Base-by-base conservation (phyloP, 2,888 invertebrate genomes). In the Caenorhabditis wallacei region DNA sequence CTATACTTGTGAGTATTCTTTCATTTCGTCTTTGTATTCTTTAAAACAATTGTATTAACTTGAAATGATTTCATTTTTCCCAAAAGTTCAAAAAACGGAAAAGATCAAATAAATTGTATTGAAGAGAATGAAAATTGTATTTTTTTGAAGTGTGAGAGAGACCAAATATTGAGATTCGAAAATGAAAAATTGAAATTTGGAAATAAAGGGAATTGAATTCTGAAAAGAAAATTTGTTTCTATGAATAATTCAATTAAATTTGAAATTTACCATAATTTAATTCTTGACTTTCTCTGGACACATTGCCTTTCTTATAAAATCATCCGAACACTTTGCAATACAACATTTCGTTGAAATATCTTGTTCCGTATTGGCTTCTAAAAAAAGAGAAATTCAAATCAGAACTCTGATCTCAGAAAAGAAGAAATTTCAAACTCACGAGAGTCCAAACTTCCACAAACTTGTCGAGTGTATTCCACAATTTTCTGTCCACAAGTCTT, bases 401-500 rank as follows among this genome's bases (percentile, higher is more conserved):
- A 18, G 18, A 2, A 4, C 4, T 18, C 3, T 18, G 46, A 48
- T 48, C 3, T 18, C 13, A 18, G 18, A 48, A 48, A 13, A 40
- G n/a, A n/a, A n/a, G n/a, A n/a, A n/a, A n/a, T n/a, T 40, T 40
- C 40, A 40, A 46, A 61, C 61, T 43, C 5, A 61, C 61, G 24
- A 8, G 26, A 11, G n/a, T 43, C 61, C 13, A 43, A 3, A 43
- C 13, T 26, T 0, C 22, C 26, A 5, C 61, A 61, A 40, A 61
- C 26, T 43, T 43, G 43, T 2, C 22, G 4, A n/a, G 61, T 61
- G 61, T 61, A 43, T 13, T 61, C 61, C 8, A 61, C 5, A n/a
- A 61, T 43, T n/a, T 61, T 61, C 43, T 61, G 61, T 43, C 61
- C 61, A 22, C 61, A 61, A n/a, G 61, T 61, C 61, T 61, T 61